phyloP scores from a whole-genome alignment of 2,113 vertebrate species.

The Paradisaea rubra region DNA sequence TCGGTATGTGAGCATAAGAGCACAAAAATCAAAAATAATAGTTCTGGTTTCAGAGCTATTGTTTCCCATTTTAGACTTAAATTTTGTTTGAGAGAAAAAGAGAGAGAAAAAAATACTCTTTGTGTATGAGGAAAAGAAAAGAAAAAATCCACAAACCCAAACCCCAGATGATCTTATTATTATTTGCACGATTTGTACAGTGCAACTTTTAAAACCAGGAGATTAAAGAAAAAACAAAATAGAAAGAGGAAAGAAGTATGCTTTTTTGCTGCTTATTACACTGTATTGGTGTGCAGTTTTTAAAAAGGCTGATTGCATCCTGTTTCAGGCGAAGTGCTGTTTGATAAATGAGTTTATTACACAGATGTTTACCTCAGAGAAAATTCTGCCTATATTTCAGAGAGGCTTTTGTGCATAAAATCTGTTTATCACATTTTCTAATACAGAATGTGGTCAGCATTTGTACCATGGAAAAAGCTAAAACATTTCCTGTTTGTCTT shows the following conservation, averaged over 20 bases:
- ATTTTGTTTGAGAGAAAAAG: background rate
- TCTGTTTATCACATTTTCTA: background rate
- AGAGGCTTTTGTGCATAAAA: background rate
- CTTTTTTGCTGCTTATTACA: background rate
- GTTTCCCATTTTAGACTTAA: background rate
- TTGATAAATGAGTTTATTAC: constrained; percentile 29
- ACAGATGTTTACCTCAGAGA: background rate
- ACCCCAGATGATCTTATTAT: rapidly evolving
- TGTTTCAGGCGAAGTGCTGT: background rate
- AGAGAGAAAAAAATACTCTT: background rate
- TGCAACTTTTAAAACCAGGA: background rate
- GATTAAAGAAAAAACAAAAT: background rate
- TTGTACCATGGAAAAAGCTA: background rate
- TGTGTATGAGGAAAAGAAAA: too few species aligned
- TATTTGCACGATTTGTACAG: background rate
- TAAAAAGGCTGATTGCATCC: background rate
- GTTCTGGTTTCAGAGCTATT: background rate
- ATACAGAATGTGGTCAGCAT: background rate
- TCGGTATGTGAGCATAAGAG: background rate
- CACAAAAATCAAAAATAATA: background rate
- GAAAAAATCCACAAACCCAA: rapidly evolving
- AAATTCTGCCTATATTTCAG: background rate
- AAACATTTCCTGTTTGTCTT: background rate
- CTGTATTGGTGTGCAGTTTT: background rate
- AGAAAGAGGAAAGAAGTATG: background rate